Base-by-base conservation (phyloP, 2,797 vertebrate genomes). In the Oryzias sinensis region DNA sequence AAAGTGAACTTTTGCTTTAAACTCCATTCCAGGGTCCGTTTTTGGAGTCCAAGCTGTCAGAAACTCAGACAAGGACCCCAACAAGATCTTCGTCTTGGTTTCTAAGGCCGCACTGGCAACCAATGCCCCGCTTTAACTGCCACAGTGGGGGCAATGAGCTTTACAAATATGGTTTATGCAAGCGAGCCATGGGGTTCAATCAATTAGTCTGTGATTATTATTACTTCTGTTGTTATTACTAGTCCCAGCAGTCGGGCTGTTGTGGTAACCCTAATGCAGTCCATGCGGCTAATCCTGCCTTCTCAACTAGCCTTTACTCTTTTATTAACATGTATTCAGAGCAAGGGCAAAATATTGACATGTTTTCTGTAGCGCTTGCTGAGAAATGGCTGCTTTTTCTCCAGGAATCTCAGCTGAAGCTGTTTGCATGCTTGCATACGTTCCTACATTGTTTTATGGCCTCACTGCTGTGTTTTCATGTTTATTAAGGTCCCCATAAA, bases 171-270 rank as follows among this genome's bases (percentile, higher is more conserved):
- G 82, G 79, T 82, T 91, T 76, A 79, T 78, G 76, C 83, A 82
- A 89, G 82, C 83, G 92, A 91, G 88, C 91, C 89, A 85, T 62
- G 53, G 89, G 91, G 88, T 91, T 93, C 91, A 91, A 90, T 91
- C 90, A 92, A 92, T 93, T 93, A 92, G 90, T 90, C 89, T 80
- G 90, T 87, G 92, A 90, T 93, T 93, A 92, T 93, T 93, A 91
- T 92, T 89, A 90, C 89, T 91, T 85, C 88, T 93, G 90, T 91
- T 92, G 87, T 91, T 91, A 88, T 92, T 91, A 88, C 90, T 89
- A 89, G 89, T 91, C 87, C 88, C 88, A 87, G 84, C 85, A 88
- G 88, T 80, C 83, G 20, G 86, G 79, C 87, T 93, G 91, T 93
- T 93, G 88, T 92, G 89, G 74, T 93, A 93, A 93, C 91, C 92